A percentile compares a stretch with the other conserved stretches of the same genome.
phyloP scores from a whole-genome alignment of 2,888 invertebrate species.

The Priocnemis perturbator region DNA sequence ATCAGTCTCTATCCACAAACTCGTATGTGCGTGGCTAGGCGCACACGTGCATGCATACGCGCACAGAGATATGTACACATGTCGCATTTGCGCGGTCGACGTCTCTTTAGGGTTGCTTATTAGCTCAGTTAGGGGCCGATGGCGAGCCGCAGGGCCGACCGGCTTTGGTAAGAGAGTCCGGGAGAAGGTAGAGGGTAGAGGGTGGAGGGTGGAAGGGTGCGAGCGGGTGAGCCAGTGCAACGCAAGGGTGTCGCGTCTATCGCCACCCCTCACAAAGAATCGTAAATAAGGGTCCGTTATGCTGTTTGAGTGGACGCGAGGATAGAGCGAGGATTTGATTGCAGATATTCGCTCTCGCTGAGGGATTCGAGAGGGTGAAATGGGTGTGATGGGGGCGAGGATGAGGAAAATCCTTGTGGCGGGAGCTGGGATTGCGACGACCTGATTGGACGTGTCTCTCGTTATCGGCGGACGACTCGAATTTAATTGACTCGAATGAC shows the following conservation, averaged over 20 bases:
- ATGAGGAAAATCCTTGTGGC: background rate
- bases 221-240: background rate
- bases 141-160: slow-evolving; percentile 43
- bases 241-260: slow-evolving; percentile 29
- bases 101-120: slow-evolving; percentile 71
- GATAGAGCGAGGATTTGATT: slow-evolving; percentile 66
- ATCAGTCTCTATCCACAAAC: background rate
- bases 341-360: slow-evolving; percentile 51
- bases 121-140: slow-evolving; percentile 68
- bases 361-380: too few species aligned
- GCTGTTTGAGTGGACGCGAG: slow-evolving; percentile 52
- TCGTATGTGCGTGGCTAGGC: too few species aligned
- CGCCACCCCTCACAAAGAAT: slow-evolving; percentile 62
- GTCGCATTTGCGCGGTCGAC: slow-evolving; percentile 56
- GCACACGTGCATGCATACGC: slow-evolving; percentile 18
- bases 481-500: slow-evolving; percentile 8
- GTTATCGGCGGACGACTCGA: slow-evolving; percentile 3
- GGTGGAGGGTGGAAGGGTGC: slow-evolving; percentile 30
- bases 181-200: background rate
- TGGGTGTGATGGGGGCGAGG: slow-evolving; percentile 21
- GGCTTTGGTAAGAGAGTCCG: background rate
- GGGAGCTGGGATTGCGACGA: background rate
- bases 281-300: slow-evolving; percentile 64
- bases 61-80: slow-evolving; percentile 37
- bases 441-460: slow-evolving; percentile 2